Base-by-base conservation (phyloP, 2,797 vertebrate species). In the Microctenopoma stevenorrisi region DNA sequence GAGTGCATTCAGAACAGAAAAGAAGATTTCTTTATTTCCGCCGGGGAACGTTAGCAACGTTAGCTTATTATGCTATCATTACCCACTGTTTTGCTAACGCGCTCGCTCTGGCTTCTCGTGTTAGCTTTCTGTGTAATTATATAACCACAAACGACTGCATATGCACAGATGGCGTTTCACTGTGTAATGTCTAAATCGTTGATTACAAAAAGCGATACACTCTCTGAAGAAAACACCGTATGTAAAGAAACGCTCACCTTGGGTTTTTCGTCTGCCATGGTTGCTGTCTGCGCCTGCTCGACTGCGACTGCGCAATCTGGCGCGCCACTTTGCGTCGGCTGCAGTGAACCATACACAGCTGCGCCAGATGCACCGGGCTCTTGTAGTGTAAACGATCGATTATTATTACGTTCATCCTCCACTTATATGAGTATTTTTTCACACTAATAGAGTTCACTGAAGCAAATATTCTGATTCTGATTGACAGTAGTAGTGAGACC, bases 241-340 rank as follows among this genome's bases (percentile, higher is more conserved):
- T 7, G 68, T 6, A 67, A 26, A 2, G 7, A 7, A 14, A 42
- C 72, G 18, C 93, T 93, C 86, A 97, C 97, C 96, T 97, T 98
- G 64, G 96, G 95, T 86, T 97, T 97, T 81, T 97, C 96, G 94
- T 97, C 96, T 87, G 96, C 96, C 97, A 97, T 97, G 81, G 90
- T 86, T 88, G 82, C 64, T 75, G 55, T 46, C 54, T 83, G 84
- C 64, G 81, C 72, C 69, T 47, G 64, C 48, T 28, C 57, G 71
- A 11, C 33, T 79, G 80, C 86, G 76, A 30, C 65, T 86, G 86
- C 81, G 88, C 68, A 14, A 22, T 60, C 12, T 12, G 56, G 67
- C 69, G 72, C 78, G 72, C 74, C 66, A 77, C 61, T 83, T 70
- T 46, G 72, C 61, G 48, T 57, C 38, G 49, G 65, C n/a, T 18